Conservation (phyloP, 2,888 invertebrate species). For the Urechis unicinctus region DNA sequence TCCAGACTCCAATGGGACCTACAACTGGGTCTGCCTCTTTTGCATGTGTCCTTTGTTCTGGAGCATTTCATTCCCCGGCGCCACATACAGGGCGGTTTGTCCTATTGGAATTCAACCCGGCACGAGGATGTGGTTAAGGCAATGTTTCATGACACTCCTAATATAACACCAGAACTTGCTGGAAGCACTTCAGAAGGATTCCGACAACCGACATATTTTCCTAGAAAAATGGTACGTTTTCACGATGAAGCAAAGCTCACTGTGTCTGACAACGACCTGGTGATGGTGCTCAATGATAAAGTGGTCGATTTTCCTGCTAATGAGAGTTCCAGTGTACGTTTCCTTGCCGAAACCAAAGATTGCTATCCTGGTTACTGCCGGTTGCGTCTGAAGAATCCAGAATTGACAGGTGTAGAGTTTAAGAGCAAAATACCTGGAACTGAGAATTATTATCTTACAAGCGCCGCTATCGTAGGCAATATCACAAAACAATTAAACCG, state of each 20-base stretch:
- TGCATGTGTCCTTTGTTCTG: slow-evolving; percentile 2
- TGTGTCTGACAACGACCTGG: background rate
- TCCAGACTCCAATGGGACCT: background rate
- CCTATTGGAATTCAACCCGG: background rate
- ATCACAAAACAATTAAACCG: background rate
- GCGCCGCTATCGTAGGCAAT: background rate
- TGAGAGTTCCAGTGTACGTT: background rate
- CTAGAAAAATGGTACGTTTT: background rate
- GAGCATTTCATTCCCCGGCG: slow-evolving; percentile 1
- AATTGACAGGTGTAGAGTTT: background rate
- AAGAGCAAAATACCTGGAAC: too few species aligned
- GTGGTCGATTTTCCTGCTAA: background rate
- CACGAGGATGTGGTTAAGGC: background rate
- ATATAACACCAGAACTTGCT: background rate
- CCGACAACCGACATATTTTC: background rate
- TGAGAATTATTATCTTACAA: too few species aligned
- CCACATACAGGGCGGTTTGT: background rate
- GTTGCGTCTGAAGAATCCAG: background rate
- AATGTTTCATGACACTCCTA: background rate
- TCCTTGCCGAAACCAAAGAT: background rate
- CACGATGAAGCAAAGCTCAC: background rate
- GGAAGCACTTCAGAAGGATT: slow-evolving; percentile 1
- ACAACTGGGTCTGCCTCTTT: background rate
- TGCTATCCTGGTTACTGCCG: slow-evolving; percentile 3
- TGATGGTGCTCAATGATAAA: background rate